A percentile compares a stretch with the other conserved stretches of the same genome.
Evolutionary conservation across 2,797 vertebrate genomes (phyloP).

Genomic region (Tamandua tetradactyla): DNA sequence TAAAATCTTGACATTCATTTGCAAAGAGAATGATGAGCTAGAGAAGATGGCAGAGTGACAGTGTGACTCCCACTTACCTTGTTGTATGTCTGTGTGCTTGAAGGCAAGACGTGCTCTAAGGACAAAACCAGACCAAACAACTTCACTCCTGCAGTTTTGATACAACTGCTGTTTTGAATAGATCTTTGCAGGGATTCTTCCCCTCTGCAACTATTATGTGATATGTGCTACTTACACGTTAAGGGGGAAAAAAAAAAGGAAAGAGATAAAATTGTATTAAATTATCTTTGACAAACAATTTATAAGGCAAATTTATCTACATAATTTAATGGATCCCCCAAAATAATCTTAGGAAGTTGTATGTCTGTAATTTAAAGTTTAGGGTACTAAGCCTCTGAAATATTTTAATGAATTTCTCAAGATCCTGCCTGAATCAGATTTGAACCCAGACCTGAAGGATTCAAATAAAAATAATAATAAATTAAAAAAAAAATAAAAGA

Average conservation of each 20-base stretch:
- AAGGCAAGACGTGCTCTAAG: not conserved
- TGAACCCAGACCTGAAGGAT: not conserved
- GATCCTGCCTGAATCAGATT: not conserved
- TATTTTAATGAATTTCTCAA: not conserved
- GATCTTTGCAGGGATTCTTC: not conserved
- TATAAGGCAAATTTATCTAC: not conserved
- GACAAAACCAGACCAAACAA: not conserved
- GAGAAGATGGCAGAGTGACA: not conserved
- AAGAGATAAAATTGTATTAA: not conserved
- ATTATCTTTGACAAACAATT: not conserved
- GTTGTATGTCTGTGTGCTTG: slow-evolving; percentile 43
- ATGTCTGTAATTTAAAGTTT: not conserved
- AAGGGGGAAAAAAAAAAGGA: not conserved
- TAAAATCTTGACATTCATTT: slow-evolving; percentile 62
- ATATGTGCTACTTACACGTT: not conserved
- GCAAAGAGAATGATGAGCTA: slow-evolving; percentile 25
- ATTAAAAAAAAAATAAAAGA: no score
- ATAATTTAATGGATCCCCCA: not conserved
- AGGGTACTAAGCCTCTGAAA: not conserved
- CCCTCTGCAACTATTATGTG: not conserved
- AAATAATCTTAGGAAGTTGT: not conserved
- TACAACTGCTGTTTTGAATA: not conserved
- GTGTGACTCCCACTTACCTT: slow-evolving; percentile 62
- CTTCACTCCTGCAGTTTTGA: not conserved
- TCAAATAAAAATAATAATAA: no score